Conservation (phyloP, 2,113 vertebrate genomes). For the Nipponia nippon region DNA sequence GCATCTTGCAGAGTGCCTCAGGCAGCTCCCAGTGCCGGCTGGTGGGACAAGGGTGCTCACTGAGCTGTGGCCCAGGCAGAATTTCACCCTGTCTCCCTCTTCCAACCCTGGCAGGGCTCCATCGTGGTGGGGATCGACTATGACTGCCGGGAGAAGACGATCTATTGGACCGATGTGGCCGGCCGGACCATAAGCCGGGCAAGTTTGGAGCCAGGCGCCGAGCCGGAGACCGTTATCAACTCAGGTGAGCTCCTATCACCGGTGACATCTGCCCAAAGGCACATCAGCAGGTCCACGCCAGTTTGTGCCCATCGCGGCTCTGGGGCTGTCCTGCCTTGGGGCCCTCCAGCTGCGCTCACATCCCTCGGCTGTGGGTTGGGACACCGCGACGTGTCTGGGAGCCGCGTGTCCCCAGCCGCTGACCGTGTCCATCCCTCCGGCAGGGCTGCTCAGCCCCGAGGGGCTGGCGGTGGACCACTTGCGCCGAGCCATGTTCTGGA, state of each 20-base stretch:
- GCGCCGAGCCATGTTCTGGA: constrained; percentile 90
- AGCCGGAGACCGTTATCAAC: constrained; percentile 85
- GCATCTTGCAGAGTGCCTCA: rapidly evolving
- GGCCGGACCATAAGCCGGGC: constrained; percentile 88
- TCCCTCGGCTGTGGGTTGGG: rapidly evolving
- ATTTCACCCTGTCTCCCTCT: neutral
- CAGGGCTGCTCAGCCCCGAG: constrained; percentile 92
- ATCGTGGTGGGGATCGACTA: constrained; percentile 93
- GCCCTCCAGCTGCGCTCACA: rapidly evolving
- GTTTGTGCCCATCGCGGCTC: too few relatives aligned
- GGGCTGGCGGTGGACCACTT: constrained; percentile 87
- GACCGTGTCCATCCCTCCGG: neutral
- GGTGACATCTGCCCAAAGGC: neutral
- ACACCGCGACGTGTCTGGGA: rapidly evolving
- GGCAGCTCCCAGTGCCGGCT: rapidly evolving
- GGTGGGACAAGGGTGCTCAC: neutral
- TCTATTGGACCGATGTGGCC: constrained; percentile 95
- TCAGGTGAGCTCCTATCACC: constrained; percentile 72
- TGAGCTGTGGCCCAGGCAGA: neutral
- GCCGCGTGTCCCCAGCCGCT: rapidly evolving
- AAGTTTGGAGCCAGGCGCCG: constrained; percentile 79
- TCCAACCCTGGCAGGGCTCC: constrained; percentile 80
- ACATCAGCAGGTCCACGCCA: rapidly evolving
- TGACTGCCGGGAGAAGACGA: constrained; percentile 87
- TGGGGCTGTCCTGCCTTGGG: neutral